Conservation (phyloP, 1,140 invertebrate genomes). For the Drosophila persimilis region DNA sequence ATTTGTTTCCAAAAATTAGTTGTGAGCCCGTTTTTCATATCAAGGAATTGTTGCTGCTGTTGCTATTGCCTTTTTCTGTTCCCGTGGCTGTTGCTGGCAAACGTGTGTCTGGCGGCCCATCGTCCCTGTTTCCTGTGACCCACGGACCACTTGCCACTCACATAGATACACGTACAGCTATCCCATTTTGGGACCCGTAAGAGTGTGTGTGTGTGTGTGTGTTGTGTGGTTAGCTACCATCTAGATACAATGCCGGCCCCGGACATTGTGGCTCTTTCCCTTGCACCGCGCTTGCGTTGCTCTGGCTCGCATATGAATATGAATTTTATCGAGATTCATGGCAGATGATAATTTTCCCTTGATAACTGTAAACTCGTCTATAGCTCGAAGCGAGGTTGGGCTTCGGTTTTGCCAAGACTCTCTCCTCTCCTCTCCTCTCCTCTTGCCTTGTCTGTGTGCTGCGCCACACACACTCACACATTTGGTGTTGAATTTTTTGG, state of each 20-base stretch:
- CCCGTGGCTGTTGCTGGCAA: constrained; percentile 11
- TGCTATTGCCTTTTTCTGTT: constrained; percentile 53
- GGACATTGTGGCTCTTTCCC: constrained; percentile 29
- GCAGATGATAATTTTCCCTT: constrained; percentile 83
- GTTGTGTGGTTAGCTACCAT: constrained; percentile 68
- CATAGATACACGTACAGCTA: constrained; percentile 35
- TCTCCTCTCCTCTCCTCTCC: background rate
- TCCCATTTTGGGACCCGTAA: constrained; percentile 68
- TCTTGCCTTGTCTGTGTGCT: constrained; percentile 42
- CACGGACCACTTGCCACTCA: constrained; percentile 20
- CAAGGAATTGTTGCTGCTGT: constrained; percentile 54
- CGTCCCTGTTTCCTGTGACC: constrained; percentile 54
- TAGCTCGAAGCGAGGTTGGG: constrained; percentile 80
- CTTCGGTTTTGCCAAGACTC: constrained; percentile 30
- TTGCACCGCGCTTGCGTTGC: background rate
- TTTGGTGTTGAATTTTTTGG: constrained; percentile 77
- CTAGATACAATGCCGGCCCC: constrained; percentile 62
- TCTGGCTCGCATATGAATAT: constrained; percentile 67
- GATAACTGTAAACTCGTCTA: constrained; percentile 83
- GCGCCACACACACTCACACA: constrained; percentile 47
- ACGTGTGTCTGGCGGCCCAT: constrained; percentile 51
- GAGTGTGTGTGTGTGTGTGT: constrained; percentile 22
- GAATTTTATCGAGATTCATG: constrained; percentile 82
- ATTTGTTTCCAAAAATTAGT: constrained; percentile 76
- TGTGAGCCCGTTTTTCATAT: constrained; percentile 68